Base-by-base conservation (phyloP, 1,140 invertebrate species). In the Melitaea cinxia region DNA sequence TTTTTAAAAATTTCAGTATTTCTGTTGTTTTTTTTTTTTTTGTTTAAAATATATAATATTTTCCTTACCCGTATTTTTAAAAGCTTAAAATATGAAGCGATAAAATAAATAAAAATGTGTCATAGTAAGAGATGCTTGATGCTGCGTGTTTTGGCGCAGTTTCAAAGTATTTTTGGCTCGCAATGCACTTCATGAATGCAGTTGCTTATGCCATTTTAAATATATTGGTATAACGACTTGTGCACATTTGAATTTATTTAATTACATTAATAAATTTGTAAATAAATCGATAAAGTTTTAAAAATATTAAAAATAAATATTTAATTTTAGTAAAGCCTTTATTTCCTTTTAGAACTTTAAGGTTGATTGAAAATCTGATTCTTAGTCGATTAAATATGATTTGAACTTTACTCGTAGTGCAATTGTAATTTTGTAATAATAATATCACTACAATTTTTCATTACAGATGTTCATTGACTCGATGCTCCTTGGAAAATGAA, bases 101-200 rank as follows among this genome's bases (percentile, higher is more conserved):
- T 26, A 56, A 42, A 42, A 24, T 56, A 56, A 56, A 56, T 56
- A 42, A 56, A 56, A 42, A n/a, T 56, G 50, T 69, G 72, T 76
- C 73, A 77, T 79, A 78, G 76, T 73, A 73, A 70, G 63, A 65
- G 59, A 75, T 81, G 70, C 71, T 80, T 83, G 80, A 83, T 73
- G 80, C 77, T 74, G 79, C 75, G 74, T 83, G 83, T 85, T 83
- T 77, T 89, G 86, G 86, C 86, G 85, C 35, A 70, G 79, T 75
- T 66, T 89, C 86, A 89, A 89, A 84, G 75, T 85, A 89, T 89
- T 89, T 86, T 89, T 89, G 86, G 86, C 86, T 81, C 83, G 67
- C 65, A 72, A 63, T 77, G 73, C 78, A 82, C 76, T 81, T 86
- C 83, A 85, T 83, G 81, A 81, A 86, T 88, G 82, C 83, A 88